Evolutionary conservation across 1,140 invertebrate species (phyloP), one percentile per base, ranked within the genome.

Genomic region (Gonatopus flavifemur): DNA sequence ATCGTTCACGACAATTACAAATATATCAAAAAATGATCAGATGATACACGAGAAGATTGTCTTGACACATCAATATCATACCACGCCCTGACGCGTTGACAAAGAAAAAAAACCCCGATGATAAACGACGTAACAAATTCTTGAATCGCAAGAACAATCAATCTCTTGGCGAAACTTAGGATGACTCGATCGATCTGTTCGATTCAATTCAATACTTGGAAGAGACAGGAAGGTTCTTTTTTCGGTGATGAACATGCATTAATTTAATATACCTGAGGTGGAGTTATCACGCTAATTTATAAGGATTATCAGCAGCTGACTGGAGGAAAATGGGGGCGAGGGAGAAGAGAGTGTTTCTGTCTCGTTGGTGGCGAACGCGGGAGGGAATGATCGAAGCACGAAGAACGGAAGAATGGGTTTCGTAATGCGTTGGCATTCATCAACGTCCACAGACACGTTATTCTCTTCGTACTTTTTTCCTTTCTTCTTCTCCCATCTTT

Each of bases 201-300:
- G 6, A 15, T 16, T 36, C 33, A 15, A n/a, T 36, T 36, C 13
- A 15, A n/a, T 8, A 10, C 15, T 16, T 28, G 12, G 12, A 28
- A 28, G 25, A 12, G 25, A n/a, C n/a, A n/a, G n/a, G n/a, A n/a
- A n/a, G 25, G 6, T 12, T 28, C 25, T 6, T 12, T 28, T 12
- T 7, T 7, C 13, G 19, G 18, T 12, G 21, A 15, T 19, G 22
- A 15, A 19, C 38, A 19, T 36, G 48, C 48, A 67, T 64, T 67
- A 67, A 69, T 69, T 69, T 57, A 67, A 69, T 67, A 60, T 67
- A 60, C 46, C 47, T 55, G 58, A 69, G 59, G 58, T 64, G 59
- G 49, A 62, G 39, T 57, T 58, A 61, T 58, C 55, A 48, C 31
- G 57, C 41, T 52, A 62, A 69, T 64, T 65, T 58, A 55, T 52